These are phyloP conservation scores for Camptogramma bilineatum DNA, from an alignment of 2,888 invertebrate species.

Conservation along the genomic window DNA sequence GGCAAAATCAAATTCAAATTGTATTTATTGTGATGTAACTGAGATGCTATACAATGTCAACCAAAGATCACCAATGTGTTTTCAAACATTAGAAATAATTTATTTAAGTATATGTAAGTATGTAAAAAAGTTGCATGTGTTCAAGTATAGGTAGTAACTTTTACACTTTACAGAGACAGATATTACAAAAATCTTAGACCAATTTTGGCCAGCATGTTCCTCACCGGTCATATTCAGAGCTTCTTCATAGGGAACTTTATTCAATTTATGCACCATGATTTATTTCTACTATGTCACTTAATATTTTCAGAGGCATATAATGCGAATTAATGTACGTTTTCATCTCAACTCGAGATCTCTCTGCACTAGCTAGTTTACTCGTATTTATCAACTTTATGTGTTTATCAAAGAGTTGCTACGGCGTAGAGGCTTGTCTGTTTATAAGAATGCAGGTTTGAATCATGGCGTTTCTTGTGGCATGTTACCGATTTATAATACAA, in stretches of 20 bases:
- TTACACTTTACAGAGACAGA: too few relatives aligned
- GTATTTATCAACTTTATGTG: background rate
- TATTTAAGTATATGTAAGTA: too few relatives aligned
- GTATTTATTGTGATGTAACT: too few relatives aligned
- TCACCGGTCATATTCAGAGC: constrained; percentile 63
- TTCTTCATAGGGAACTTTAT: constrained; percentile 60
- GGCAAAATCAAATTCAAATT: too few relatives aligned
- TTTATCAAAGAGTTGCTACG: background rate
- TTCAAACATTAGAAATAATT: too few relatives aligned
- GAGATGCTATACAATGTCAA: too few relatives aligned
- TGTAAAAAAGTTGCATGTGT: too few relatives aligned
- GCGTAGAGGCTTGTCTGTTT: background rate
- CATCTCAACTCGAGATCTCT: constrained; percentile 26
- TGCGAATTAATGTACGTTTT: constrained; percentile 15
- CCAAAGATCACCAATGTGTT: too few relatives aligned
- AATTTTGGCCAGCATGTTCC: constrained; percentile 17
- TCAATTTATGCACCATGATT: constrained; percentile 49
- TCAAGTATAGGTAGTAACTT: too few relatives aligned
- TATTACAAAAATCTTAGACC: too few relatives aligned
- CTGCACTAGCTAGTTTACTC: constrained; percentile 5
- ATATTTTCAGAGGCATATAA: background rate
- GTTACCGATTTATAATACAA: too few relatives aligned
- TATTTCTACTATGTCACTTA: constrained; percentile 2
- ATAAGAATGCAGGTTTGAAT: background rate
- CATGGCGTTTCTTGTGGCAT: too few relatives aligned